phyloP scores from a whole-genome alignment of 2,797 vertebrate genomes.

The Momotus momota region DNA sequence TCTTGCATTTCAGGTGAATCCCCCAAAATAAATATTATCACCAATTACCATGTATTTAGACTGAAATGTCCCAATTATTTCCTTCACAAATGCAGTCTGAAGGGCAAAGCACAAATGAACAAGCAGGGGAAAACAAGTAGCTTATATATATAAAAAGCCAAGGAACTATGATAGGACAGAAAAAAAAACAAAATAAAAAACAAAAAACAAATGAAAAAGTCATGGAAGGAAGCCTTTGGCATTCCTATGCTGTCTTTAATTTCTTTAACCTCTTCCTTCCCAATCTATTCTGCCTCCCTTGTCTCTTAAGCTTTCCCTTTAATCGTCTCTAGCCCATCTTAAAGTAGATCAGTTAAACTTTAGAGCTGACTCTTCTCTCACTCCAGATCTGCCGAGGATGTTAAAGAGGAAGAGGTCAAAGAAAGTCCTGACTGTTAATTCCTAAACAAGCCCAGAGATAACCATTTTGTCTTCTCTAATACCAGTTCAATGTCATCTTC shows the following conservation, averaged over 20 bases:
- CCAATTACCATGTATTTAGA: not conserved
- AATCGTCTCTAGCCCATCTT: not conserved
- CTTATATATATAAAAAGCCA: not conserved
- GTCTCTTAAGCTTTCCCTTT: not conserved
- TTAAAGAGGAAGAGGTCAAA: not conserved
- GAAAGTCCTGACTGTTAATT: not conserved
- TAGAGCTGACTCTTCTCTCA: not conserved
- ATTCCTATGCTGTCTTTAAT: not conserved
- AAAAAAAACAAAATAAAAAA: not conserved
- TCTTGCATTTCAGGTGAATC: not conserved
- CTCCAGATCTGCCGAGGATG: fast-evolving
- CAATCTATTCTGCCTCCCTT: not conserved
- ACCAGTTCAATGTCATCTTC: not conserved
- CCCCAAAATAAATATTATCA: not conserved
- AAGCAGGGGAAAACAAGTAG: not conserved
- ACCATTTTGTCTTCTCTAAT: not conserved
- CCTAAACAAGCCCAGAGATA: not conserved
- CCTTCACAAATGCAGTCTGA: not conserved
- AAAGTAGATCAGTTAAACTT: not conserved
- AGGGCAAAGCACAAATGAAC: not conserved
- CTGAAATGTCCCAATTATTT: not conserved
- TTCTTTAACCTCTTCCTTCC: not conserved
- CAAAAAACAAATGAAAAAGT: not conserved
- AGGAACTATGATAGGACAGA: not conserved
- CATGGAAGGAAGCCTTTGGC: not conserved